These are phyloP conservation scores for Henicopernis longicauda DNA, from an alignment of 2,113 vertebrate genomes.

Conservation along the genomic window DNA sequence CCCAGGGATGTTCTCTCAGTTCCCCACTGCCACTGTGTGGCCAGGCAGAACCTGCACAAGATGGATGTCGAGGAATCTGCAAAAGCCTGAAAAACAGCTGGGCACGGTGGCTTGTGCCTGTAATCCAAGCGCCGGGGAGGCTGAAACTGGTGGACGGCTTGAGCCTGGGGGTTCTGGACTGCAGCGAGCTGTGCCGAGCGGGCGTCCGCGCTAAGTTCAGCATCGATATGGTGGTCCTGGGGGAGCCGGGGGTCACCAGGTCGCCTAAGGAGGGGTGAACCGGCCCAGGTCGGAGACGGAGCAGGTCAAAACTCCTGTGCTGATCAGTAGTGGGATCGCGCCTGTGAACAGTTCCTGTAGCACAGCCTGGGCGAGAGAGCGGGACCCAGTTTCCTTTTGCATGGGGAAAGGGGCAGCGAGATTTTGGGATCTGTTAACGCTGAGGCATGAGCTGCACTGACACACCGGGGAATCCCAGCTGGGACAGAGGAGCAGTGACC, in stretches of 20 bases:
- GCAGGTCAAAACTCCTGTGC: slow-evolving; percentile 71
- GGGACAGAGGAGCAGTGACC: not conserved
- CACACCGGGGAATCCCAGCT: too few relatives aligned
- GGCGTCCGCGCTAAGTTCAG: slow-evolving; percentile 60
- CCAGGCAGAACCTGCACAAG: not conserved
- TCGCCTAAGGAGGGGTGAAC: slow-evolving; percentile 56
- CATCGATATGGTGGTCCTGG: not conserved
- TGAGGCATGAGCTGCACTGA: not conserved
- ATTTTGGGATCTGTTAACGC: rapidly evolving
- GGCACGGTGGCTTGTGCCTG: slow-evolving; percentile 71
- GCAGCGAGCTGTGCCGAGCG: not conserved
- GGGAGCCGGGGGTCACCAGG: slow-evolving; percentile 33
- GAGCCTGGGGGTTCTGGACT: slow-evolving; percentile 33
- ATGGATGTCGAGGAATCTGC: not conserved
- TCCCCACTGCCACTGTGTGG: not conserved
- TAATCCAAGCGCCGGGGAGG: slow-evolving; percentile 73
- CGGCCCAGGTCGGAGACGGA: slow-evolving; percentile 44
- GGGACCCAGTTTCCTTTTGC: slow-evolving; percentile 63
- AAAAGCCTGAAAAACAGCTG: not conserved
- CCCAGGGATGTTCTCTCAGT: not conserved
- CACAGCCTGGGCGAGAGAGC: slow-evolving; percentile 72
- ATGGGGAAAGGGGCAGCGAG: not conserved
- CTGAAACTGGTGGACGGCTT: slow-evolving; percentile 58
- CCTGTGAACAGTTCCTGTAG: slow-evolving; percentile 74
- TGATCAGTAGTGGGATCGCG: slow-evolving; percentile 66